Percentiles rank a stretch among this genome's conserved stretches.
Conservation (phyloP, 2,797 vertebrate genomes). For the Thalassophryne amazonica region DNA sequence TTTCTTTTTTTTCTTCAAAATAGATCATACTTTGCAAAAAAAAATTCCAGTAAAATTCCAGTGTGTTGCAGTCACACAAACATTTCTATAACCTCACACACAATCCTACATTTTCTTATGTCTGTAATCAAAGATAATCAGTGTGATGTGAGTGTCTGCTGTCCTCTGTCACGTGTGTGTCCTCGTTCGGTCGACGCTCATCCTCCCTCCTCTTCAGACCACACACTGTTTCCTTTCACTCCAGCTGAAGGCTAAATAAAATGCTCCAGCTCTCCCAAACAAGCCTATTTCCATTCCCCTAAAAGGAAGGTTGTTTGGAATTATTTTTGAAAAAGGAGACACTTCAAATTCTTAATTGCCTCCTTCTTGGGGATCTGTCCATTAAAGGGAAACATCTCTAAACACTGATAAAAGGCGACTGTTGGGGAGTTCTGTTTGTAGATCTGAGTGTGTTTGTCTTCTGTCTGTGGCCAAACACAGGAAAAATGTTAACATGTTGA, state of each 20-base stretch:
- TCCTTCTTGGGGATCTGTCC: background rate
- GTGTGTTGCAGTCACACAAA: slow-evolving; percentile 9
- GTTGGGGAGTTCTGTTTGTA: background rate
- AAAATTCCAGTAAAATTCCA: background rate
- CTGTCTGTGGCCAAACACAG: background rate
- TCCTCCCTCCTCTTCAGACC: background rate
- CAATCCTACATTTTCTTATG: slow-evolving; percentile 2
- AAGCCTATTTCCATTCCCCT: background rate
- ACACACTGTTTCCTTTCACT: background rate
- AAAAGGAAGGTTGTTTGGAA: slow-evolving; percentile 6
- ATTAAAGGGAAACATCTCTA: background rate
- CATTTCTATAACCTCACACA: slow-evolving; percentile 22
- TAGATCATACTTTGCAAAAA: background rate
- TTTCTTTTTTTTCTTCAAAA: no score
- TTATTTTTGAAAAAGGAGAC: slow-evolving; percentile 5
- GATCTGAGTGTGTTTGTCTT: no score
- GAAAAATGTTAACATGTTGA: background rate
- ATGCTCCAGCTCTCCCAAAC: slow-evolving; percentile 9
- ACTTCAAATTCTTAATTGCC: background rate
- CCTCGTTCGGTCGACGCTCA: background rate
- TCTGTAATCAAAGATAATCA: slow-evolving; percentile 37
- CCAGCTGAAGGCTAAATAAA: slow-evolving; percentile 14
- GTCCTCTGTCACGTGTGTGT: slow-evolving; percentile 10
- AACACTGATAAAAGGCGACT: background rate
- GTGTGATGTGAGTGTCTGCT: slow-evolving; percentile 17